Evolutionary conservation across 35 echinoderm and acorn worm genomes (phyloP).

Genomic region (Eucidaris tribuloides): DNA sequence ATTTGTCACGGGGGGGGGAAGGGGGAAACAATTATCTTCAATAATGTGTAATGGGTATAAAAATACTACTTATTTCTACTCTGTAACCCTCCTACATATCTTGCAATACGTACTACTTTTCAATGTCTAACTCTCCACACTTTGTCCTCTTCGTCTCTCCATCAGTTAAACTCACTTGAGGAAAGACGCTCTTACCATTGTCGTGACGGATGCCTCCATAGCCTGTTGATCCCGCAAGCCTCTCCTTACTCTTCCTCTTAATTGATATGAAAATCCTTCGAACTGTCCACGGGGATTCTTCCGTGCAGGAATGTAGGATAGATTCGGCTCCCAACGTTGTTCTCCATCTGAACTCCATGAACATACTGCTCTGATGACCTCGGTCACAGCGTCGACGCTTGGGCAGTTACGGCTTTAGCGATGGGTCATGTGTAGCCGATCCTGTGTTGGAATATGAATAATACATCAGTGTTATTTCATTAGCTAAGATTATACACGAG

Average conservation of each 20-base stretch:
- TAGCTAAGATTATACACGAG: too few species aligned
- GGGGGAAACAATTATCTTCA: too few species aligned
- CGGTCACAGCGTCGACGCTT: slow-evolving; percentile 37
- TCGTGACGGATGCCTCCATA: slow-evolving; percentile 97
- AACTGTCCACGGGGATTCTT: slow-evolving; percentile 80
- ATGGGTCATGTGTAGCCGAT: slow-evolving; percentile 92
- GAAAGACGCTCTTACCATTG: slow-evolving; percentile 99
- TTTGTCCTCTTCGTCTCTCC: too few species aligned
- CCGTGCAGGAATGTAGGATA: slow-evolving; percentile 74
- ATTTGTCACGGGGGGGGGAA: too few species aligned
- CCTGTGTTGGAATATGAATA: too few species aligned
- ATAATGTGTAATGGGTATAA: too few species aligned
- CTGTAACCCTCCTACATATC: too few species aligned
- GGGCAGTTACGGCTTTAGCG: slow-evolving; percentile 33
- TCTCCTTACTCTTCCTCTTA: slow-evolving; percentile 43
- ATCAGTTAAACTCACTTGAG: slow-evolving; percentile 87
- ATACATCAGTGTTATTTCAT: too few species aligned
- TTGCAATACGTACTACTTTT: too few species aligned
- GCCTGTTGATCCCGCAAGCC: slow-evolving; percentile 83
- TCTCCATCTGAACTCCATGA: slow-evolving; percentile 56
- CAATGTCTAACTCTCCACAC: too few species aligned
- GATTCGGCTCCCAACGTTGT: slow-evolving; percentile 86
- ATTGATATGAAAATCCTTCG: slow-evolving; percentile 73
- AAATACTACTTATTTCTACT: too few species aligned
- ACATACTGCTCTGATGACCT: slow-evolving; percentile 61